Percentiles rank a stretch among this genome's conserved stretches.
These are phyloP conservation scores for Eumacrocentrus americanus DNA, from an alignment of 2,888 invertebrate species.

Conservation along the genomic window DNA sequence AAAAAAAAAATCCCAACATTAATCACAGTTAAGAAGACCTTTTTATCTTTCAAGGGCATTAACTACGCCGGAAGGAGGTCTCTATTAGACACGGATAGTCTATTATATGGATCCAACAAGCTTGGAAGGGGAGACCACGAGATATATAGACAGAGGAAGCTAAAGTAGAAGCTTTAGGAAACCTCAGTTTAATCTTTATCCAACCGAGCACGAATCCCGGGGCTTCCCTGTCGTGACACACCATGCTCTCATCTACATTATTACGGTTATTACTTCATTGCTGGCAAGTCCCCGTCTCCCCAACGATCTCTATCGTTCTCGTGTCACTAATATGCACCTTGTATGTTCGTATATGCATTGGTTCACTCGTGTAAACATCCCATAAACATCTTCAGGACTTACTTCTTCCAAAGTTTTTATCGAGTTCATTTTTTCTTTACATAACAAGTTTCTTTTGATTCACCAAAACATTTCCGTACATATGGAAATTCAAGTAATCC, in stretches of 20 bases:
- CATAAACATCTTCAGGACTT: too few species aligned
- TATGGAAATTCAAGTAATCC: too few species aligned
- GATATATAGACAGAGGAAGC: neutral
- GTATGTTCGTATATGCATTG: too few species aligned
- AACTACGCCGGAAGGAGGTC: neutral
- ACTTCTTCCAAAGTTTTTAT: too few species aligned
- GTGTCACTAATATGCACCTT: too few species aligned
- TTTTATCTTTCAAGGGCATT: constrained; percentile 5
- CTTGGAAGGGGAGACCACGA: neutral
- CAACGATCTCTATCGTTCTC: too few species aligned
- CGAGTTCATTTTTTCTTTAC: too few species aligned
- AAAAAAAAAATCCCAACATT: neutral
- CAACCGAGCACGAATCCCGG: constrained; percentile 22
- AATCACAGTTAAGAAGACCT: neutral
- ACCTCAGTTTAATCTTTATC: constrained; percentile 24
- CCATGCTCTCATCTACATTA: constrained; percentile 21
- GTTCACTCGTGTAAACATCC: too few species aligned
- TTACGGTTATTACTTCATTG: constrained; percentile 29
- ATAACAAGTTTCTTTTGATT: too few species aligned
- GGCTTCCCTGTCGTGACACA: constrained; percentile 6
- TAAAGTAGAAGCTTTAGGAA: constrained; percentile 1
- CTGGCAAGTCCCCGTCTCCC: neutral
- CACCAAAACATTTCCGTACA: too few species aligned
- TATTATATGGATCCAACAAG: neutral
- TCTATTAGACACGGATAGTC: constrained; percentile 15